Evolutionary conservation across 2,888 invertebrate genomes (phyloP).

Genomic region (Cheilosia soror): DNA sequence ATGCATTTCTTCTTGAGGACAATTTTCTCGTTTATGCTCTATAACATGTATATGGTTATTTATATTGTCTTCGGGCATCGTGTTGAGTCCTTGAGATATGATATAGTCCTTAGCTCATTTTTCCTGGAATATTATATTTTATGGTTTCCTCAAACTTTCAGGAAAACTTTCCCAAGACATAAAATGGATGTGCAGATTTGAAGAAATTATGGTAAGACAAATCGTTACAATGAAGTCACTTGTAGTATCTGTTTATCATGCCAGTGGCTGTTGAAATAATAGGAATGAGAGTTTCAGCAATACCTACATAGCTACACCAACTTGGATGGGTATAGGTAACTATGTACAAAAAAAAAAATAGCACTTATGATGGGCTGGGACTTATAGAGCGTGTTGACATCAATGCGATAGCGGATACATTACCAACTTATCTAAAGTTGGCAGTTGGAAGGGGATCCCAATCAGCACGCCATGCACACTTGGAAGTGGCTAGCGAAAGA

Average conservation of each 20-base stretch:
- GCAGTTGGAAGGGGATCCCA: too few relatives aligned
- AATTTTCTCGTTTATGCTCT: conserved; percentile 64
- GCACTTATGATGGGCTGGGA: too few relatives aligned
- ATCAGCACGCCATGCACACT: too few relatives aligned
- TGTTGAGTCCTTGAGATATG: conserved; percentile 70
- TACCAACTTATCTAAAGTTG: too few relatives aligned
- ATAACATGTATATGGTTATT: conserved; percentile 62
- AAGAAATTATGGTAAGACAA: conserved; percentile 42
- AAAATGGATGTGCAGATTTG: conserved; percentile 6
- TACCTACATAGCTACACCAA: too few relatives aligned
- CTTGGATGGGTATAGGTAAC: too few relatives aligned
- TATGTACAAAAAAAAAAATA: too few relatives aligned
- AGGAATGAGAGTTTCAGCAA: not conserved
- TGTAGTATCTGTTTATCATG: not conserved
- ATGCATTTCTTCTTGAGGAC: conserved; percentile 33
- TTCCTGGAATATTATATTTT: conserved; percentile 58
- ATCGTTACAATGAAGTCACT: conserved; percentile 40
- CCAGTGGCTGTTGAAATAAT: not conserved
- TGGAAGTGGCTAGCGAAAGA: too few relatives aligned
- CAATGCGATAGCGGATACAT: too few relatives aligned
- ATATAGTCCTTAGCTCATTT: conserved; percentile 58
- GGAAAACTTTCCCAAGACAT: conserved; percentile 13
- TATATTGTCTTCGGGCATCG: conserved; percentile 55
- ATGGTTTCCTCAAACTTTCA: conserved; percentile 58
- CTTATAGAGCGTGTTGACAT: too few relatives aligned